phyloP scores from a whole-genome alignment of 1,140 invertebrate species.

The Tachypleus tridentatus region DNA sequence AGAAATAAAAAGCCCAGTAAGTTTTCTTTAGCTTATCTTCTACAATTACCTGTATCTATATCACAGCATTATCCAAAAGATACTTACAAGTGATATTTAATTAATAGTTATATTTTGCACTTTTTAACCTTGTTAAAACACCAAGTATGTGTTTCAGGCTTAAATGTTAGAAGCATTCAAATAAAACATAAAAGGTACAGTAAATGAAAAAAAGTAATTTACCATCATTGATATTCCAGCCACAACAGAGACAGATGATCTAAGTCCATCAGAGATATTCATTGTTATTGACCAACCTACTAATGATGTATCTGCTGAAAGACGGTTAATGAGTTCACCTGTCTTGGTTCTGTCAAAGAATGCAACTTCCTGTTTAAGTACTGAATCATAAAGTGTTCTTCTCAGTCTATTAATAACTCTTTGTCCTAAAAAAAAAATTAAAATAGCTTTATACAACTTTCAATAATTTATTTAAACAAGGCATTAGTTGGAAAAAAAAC shows the following conservation, averaged over 20 bases:
- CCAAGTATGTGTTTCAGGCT: too few relatives aligned
- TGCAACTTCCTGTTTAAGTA: conserved; percentile 77
- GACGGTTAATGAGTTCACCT: conserved; percentile 86
- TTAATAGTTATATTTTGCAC: too few relatives aligned
- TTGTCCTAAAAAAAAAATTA: conserved; percentile 46
- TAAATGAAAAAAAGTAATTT: conserved; percentile 18
- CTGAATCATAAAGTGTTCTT: conserved; percentile 64
- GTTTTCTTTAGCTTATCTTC: too few relatives aligned
- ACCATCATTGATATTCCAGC: conserved; percentile 91
- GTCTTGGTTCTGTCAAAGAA: conserved; percentile 90
- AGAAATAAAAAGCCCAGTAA: too few relatives aligned
- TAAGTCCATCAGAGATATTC: conserved; percentile 86
- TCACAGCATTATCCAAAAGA: too few relatives aligned
- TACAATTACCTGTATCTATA: too few relatives aligned
- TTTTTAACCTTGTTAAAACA: too few relatives aligned
- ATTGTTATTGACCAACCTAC: conserved; percentile 83
- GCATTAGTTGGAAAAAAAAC: too few relatives aligned
- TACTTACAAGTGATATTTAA: too few relatives aligned
- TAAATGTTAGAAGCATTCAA: too few relatives aligned
- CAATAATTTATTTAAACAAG: too few relatives aligned
- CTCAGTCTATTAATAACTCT: conserved; percentile 72
- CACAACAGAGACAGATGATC: conserved; percentile 67
- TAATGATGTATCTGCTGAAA: conserved; percentile 77
- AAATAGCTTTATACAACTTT: conserved; percentile 1
- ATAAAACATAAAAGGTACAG: too few relatives aligned